Evolutionary conservation across 2,113 vertebrate species (phyloP), one percentile per base, ranked within the genome.

Genomic region (Hippocampus guttulatus): DNA sequence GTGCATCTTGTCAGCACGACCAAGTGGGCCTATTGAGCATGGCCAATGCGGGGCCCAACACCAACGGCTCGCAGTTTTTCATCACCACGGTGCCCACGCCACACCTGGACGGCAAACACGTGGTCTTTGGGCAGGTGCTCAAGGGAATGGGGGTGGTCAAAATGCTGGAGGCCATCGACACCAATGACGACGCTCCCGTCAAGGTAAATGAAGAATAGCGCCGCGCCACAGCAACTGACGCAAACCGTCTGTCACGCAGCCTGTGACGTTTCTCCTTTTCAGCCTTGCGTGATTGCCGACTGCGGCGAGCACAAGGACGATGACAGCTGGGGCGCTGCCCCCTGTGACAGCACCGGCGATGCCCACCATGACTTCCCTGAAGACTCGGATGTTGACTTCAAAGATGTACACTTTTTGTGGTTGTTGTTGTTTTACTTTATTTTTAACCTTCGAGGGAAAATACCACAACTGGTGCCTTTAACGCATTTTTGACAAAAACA

Each of bases 21-120:
- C 92, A 66, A 75, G 91, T 92, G 62, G 95, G 95, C 10, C 88
- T 98, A 40, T 87, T 98, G n/a, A 98, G 96, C 90, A 98, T 98
- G 96, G 96, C 96, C 58, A 99, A 99, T 0, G 93, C 96, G 0
- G 97, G 96, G 63, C 91, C 89, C 0, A 89, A 95, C 80, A 99
- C 97, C 65, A 98, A 99, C 1, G 97, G 96, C 57, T 99, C 97
- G 2, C 97, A 99, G 88, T 98, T 99, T 87, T 98, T 99, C 57
- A 95, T 98, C 88, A 98, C 95, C 45, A 97, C 95, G 0, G 95
- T 96, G 58, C 92, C 95, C 38, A 96, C 96, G 18, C 90, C 95
- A 7, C 97, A 99, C 78, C 81, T 98, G 79, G 96, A 98, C 41
- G 93, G 88, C 47, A 98, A 98, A 65, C 96, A 99, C 0, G 96